phyloP scores from a whole-genome alignment of 2,888 invertebrate species.

The Protodeltote pygarga region DNA sequence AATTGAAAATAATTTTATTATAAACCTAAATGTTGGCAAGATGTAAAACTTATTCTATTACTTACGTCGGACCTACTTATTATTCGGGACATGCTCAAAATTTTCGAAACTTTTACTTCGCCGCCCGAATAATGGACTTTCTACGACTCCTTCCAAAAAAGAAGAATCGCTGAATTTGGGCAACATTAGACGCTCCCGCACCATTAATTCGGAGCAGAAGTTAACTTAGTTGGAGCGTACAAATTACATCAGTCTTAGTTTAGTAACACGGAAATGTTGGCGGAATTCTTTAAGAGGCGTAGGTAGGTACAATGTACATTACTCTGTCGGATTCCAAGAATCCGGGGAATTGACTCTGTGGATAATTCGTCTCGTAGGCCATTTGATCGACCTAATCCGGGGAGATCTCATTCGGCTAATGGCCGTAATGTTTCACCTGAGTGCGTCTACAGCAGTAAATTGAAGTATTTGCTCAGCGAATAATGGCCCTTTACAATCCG shows the following conservation, averaged over 20 bases:
- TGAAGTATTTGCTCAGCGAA: conserved; percentile 61
- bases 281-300: conserved; percentile 65
- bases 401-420: conserved; percentile 71
- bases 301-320: conserved; percentile 54
- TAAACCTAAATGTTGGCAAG: conserved; percentile 16
- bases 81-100: conserved; percentile 57
- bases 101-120: conserved; percentile 47
- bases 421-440: conserved; percentile 75
- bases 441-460: conserved; percentile 57
- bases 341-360: conserved; percentile 63
- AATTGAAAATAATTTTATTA: conserved; percentile 28
- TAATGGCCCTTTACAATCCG: conserved; percentile 48
- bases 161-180: conserved; percentile 56
- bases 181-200: conserved; percentile 60
- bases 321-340: conserved; percentile 60
- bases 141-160: conserved; percentile 53
- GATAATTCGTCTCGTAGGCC: conserved; percentile 72
- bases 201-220: conserved; percentile 73
- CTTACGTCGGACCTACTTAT: conserved; percentile 49
- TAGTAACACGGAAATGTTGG: conserved; percentile 65
- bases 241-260: conserved; percentile 78
- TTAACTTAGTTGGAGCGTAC: conserved; percentile 66
- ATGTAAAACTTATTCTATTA: conserved; percentile 56
- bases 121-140: conserved; percentile 44
- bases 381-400: conserved; percentile 76